Percentiles rank a stretch among this genome's conserved stretches.
These are phyloP conservation scores for Rhopalosiphum maidis DNA, from an alignment of 1,140 invertebrate genomes.

Conservation along the genomic window DNA sequence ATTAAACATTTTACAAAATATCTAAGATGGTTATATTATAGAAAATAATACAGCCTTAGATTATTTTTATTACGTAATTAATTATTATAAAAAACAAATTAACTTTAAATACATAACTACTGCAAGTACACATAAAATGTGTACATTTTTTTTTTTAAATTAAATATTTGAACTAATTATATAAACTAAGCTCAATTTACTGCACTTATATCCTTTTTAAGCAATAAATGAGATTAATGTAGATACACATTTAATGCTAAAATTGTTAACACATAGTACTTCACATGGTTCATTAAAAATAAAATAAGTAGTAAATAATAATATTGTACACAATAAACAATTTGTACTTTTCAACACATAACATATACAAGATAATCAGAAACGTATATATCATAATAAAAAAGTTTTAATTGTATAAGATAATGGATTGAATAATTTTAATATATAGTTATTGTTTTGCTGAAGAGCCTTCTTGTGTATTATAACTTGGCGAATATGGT, in stretches of 20 bases:
- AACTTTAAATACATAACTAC: conserved; percentile 14
- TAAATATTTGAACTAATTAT: not conserved
- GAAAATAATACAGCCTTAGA: conserved; percentile 28
- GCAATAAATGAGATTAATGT: conserved; percentile 16
- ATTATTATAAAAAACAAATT: not conserved
- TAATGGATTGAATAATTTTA: not conserved
- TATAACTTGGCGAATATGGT: conserved; percentile 23
- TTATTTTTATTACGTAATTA: not conserved
- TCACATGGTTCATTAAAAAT: not conserved
- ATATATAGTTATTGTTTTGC: not conserved
- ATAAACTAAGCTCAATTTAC: not conserved
- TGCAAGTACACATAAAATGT: not conserved
- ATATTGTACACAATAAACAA: not conserved
- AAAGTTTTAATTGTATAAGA: not conserved
- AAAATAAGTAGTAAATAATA: conserved; percentile 26
- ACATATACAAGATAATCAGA: not conserved
- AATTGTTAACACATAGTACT: not conserved
- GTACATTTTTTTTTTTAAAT: not conserved
- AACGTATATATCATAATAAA: not conserved
- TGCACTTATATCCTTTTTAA: not conserved
- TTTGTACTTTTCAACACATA: conserved; percentile 26
- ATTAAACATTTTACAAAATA: not conserved
- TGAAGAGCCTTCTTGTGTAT: not conserved
- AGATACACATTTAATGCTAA: no score
- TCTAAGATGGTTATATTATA: conserved; percentile 8